These are phyloP conservation scores for Helicoverpa zea DNA, from an alignment of 1,140 invertebrate genomes.

Conservation along the genomic window DNA sequence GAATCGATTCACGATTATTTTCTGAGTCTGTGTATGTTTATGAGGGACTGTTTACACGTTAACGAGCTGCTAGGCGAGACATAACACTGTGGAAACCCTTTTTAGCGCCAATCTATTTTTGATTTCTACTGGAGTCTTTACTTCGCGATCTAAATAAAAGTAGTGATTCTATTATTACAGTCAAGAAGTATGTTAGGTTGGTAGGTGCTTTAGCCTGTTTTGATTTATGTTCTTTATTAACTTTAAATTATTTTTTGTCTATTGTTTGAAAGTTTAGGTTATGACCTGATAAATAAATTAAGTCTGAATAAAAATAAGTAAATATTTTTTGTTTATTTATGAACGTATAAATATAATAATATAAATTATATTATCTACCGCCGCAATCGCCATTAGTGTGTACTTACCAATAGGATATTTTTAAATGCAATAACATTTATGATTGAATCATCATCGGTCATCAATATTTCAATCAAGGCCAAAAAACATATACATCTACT, in stretches of 20 bases:
- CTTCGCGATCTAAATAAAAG: constrained; percentile 12
- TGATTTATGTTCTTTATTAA: too few relatives aligned
- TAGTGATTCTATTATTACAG: not conserved
- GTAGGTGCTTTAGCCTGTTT: too few relatives aligned
- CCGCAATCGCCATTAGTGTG: not conserved
- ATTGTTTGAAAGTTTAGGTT: too few relatives aligned
- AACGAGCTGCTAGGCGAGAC: constrained; percentile 28
- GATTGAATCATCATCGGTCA: constrained; percentile 9
- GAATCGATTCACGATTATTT: constrained; percentile 43
- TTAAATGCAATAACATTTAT: not conserved
- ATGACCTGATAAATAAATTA: too few relatives aligned
- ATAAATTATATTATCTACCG: not conserved
- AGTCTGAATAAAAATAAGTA: too few relatives aligned
- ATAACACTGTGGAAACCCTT: constrained; percentile 15
- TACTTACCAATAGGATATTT: not conserved
- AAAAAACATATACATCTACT: not conserved
- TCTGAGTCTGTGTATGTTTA: not conserved
- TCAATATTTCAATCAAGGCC: not conserved
- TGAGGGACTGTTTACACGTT: constrained; percentile 8
- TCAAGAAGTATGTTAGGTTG: not conserved
- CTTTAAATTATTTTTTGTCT: too few relatives aligned
- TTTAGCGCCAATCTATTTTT: constrained; percentile 23
- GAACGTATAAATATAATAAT: not conserved
- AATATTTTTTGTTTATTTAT: not conserved
- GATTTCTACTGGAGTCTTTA: constrained; percentile 6